Conservation (phyloP, 1,140 invertebrate species). For the Venturia canescens region DNA sequence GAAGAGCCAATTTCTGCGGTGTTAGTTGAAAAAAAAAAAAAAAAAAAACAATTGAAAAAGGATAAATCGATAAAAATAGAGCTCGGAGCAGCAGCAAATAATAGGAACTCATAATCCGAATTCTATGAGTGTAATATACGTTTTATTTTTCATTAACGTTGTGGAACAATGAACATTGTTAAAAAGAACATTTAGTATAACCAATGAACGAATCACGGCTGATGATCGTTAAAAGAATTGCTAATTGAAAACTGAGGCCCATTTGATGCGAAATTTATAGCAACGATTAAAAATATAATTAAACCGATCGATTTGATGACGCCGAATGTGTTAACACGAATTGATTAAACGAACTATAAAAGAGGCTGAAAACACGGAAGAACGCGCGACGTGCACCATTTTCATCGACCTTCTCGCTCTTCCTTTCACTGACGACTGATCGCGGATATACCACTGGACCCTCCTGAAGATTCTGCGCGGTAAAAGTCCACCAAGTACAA, state of each 20-base stretch:
- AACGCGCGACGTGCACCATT: not conserved
- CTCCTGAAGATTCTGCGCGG: not conserved
- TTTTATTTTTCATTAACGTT: too few relatives aligned
- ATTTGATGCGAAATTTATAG: too few relatives aligned
- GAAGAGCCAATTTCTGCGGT: not conserved
- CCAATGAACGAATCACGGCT: too few relatives aligned
- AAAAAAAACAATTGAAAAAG: not conserved
- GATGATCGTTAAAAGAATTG: too few relatives aligned
- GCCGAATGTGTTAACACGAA: not conserved
- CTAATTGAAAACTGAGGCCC: too few relatives aligned
- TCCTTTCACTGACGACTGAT: constrained; percentile 1
- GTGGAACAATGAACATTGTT: too few relatives aligned
- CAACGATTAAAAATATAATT: too few relatives aligned
- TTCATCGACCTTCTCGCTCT: not conserved
- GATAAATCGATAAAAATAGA: not conserved
- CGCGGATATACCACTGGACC: not conserved
- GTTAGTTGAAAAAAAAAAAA: too few relatives aligned
- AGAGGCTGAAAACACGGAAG: not conserved
- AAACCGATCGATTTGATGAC: too few relatives aligned
- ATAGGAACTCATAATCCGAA: too few relatives aligned
- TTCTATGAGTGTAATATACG: too few relatives aligned
- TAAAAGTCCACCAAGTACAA: not conserved
- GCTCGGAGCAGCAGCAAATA: not conserved
- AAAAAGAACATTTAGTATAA: too few relatives aligned
- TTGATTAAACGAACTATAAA: not conserved